Evolutionary conservation across 2,888 invertebrate genomes (phyloP), one percentile per base, ranked within the genome.

Genomic region (Anticlea derivata): DNA sequence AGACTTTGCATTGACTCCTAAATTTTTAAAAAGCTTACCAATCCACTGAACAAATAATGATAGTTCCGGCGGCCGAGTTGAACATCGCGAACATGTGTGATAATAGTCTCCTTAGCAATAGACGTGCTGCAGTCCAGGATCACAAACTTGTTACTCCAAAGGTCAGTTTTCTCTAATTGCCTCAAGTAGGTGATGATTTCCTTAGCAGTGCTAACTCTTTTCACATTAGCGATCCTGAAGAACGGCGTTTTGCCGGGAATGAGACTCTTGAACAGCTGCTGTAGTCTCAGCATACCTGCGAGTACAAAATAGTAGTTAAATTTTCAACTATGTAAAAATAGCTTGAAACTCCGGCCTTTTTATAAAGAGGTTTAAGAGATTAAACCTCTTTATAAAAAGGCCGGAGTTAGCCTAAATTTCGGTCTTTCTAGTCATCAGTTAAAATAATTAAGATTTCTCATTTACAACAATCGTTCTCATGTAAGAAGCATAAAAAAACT

Each of bases 191-290:
- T 93, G 65, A 97, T 93, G 39, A 96, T 97, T 73, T 97, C 97
- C 29, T 94, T 93, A 17, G 95, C 95, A 77, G 95, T 96, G 65
- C 93, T 92, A 70, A 98, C 95, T 72, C 96, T 93, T 79, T 96
- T 95, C 54, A 97, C 97, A 66, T 96, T 94, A 67, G 96, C 94
- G 63, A 98, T 95, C 81, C 95, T 95, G 84, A 97, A 96, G 85
- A 97, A 96, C 54, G 95, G 94, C 63, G 95, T 94, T 74, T 94
- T 95, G 27, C 96, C 95, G 1, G 96, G 96, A 53, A 93, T 93
- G 70, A 98, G 91, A 53, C 95, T 95, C 82, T 97, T 96, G 84
- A 97, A 98, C 70, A 98, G 94, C 83, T 98, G 96, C 80, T 98
- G 98, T 54, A 98, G 92, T 59, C 98, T 93, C 60, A 97, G 92